Evolutionary conservation across 2,888 invertebrate species (phyloP).

Genomic region (Pseudococcus longispinus): DNA sequence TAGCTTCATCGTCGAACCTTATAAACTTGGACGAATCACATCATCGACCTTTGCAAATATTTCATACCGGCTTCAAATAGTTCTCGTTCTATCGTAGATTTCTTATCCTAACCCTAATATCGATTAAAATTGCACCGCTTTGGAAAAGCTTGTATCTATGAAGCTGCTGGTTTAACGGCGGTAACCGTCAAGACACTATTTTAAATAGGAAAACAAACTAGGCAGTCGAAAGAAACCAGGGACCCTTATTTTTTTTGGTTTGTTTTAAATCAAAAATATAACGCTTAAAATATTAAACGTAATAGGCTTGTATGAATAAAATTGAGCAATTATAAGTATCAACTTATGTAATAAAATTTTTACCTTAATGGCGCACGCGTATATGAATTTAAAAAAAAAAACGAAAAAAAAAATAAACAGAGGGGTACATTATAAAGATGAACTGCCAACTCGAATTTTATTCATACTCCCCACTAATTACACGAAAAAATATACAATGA

Average conservation of each 20-base stretch:
- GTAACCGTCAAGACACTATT: not conserved
- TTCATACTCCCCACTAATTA: constrained; percentile 47
- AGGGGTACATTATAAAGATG: not conserved
- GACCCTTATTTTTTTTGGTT: not conserved
- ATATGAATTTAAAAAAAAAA: constrained; percentile 3
- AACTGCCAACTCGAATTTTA: constrained; percentile 50
- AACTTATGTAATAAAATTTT: constrained; percentile 10
- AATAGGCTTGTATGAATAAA: constrained; percentile 56
- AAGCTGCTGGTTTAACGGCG: not conserved
- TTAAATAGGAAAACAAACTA: not conserved
- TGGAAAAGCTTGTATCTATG: constrained; percentile 9
- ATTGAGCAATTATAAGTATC: constrained; percentile 54
- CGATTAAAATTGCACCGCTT: constrained; percentile 15
- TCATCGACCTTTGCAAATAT: constrained; percentile 24
- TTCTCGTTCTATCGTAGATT: not conserved
- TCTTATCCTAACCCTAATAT: not conserved
- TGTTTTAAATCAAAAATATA: not conserved
- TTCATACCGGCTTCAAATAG: not conserved
- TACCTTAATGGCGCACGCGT: not conserved
- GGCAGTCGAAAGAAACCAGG: not conserved
- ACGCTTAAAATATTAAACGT: constrained; percentile 41
- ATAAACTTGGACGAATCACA: constrained; percentile 3
- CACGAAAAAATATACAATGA: constrained; percentile 26
- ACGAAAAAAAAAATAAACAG: too few relatives aligned
- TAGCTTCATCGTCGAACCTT: not conserved